Evolutionary conservation across 2,113 vertebrate genomes (phyloP), one percentile per base, ranked within the genome.

Genomic region (Corydoras maculifer): DNA sequence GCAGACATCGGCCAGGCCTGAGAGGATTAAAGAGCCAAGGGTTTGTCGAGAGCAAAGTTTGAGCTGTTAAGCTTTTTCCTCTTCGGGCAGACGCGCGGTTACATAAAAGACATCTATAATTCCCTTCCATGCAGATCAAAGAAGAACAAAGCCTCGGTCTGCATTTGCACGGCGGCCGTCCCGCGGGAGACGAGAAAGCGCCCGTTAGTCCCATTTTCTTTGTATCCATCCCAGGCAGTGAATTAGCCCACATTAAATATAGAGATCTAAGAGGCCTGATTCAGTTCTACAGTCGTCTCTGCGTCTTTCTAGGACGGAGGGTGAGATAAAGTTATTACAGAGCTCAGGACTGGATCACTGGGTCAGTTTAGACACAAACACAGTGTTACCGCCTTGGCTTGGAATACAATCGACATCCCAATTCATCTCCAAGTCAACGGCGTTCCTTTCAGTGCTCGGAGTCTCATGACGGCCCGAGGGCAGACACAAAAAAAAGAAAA

Each of bases 61-160:
- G 72, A 83, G 82, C 71, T 15, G 78, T 73, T 84, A 82, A 75
- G 71, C 81, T 80, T 80, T 86, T 68, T 76, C 71, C 78, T 72
- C 78, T 80, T 58, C 67, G 10, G 75, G 79, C 59, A 67, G 66
- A 70, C 62, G 63, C 62, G 71, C 35, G 14, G 78, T 86, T 86
- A 84, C 75, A 80, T 86, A 83, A 86, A 87, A 85, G 82, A 80
- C 86, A 87, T 87, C 81, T 81, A 81, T 67, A 86, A 86, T 86
- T 88, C 84, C 77, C 75, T 79, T 84, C 82, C 70, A 74, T 78
- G 78, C 78, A 81, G 83, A 87, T 87, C 82, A 87, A 88, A 88
- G 85, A 80, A 70, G 79, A 62, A 81, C 77, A 62, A 78, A 66
- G 80, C 81, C 84, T 75, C 75, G 75, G 84, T 87, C 83, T 87